Evolutionary conservation across 2,888 invertebrate species (phyloP).

Genomic region (Diadromus collaris): DNA sequence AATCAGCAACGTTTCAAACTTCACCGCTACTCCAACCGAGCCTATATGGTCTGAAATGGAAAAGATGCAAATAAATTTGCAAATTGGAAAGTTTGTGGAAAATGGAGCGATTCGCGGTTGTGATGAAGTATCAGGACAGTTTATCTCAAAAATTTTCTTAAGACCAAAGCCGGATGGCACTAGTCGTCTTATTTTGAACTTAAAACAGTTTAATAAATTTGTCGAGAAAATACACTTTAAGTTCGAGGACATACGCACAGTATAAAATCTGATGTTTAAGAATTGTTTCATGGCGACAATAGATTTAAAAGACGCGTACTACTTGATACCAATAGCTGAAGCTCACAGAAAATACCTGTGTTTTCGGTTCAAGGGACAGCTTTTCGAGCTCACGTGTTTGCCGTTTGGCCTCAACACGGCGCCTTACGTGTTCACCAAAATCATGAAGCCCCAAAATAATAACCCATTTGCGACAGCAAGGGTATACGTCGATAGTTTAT

Average conservation of each 20-base stretch:
- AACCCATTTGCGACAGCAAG: slow-evolving; percentile 1
- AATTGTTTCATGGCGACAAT: slow-evolving; percentile 40
- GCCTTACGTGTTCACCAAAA: slow-evolving; percentile 25
- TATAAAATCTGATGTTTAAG: slow-evolving; percentile 18
- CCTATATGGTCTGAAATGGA: slow-evolving; percentile 20
- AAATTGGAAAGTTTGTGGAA: slow-evolving; percentile 19
- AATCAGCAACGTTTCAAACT: too few relatives aligned
- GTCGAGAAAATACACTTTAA: slow-evolving; percentile 32
- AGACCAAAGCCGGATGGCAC: slow-evolving; percentile 29
- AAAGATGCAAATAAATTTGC: slow-evolving; percentile 6
- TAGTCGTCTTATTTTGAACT: slow-evolving; percentile 21
- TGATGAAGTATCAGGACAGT: slow-evolving; percentile 14
- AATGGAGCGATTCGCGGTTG: slow-evolving; percentile 34
- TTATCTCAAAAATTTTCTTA: slow-evolving; percentile 22
- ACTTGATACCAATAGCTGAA: slow-evolving; percentile 20
- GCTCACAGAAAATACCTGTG: slow-evolving; percentile 18
- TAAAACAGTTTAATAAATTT: slow-evolving; percentile 32
- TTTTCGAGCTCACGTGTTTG: slow-evolving; percentile 37
- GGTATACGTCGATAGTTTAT: slow-evolving; percentile 27
- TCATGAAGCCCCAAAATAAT: slow-evolving; percentile 28
- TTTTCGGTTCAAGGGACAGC: slow-evolving; percentile 20
- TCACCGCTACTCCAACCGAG: not conserved
- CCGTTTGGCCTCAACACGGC: slow-evolving; percentile 30
- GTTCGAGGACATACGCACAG: slow-evolving; percentile 28
- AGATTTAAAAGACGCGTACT: slow-evolving; percentile 37